These are phyloP conservation scores for Pogonomyrmex californicus DNA, from an alignment of 1,140 invertebrate genomes.

Conservation along the genomic window DNA sequence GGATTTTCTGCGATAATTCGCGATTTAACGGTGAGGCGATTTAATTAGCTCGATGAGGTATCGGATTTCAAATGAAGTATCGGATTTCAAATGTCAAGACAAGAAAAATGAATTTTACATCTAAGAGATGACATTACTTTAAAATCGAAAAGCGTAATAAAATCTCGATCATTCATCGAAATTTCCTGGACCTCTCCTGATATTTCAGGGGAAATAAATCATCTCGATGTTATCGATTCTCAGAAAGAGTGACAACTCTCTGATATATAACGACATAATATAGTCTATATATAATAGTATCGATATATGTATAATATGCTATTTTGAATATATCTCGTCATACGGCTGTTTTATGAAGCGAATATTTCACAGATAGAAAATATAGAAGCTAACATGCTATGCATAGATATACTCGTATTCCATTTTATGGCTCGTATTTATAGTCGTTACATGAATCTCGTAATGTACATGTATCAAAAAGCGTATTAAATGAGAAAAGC, in stretches of 20 bases:
- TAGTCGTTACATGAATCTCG: not conserved
- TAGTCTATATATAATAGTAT: not conserved
- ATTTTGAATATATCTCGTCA: conserved; percentile 30
- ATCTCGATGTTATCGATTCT: conserved; percentile 26
- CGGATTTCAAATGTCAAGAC: not conserved
- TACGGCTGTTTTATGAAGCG: not conserved
- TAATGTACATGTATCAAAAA: not conserved
- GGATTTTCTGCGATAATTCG: not conserved
- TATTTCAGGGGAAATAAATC: conserved; percentile 23
- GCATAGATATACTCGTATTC: not conserved
- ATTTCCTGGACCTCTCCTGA: not conserved
- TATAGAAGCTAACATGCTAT: conserved; percentile 3
- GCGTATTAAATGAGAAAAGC: not conserved
- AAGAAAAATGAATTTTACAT: conserved; percentile 8
- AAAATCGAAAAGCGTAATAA: not conserved
- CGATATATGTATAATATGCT: conserved; percentile 30
- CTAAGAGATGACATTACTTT: not conserved
- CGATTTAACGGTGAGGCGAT: not conserved
- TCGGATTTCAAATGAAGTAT: conserved; percentile 10
- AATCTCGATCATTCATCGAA: conserved; percentile 29
- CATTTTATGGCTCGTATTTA: not conserved
- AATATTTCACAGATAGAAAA: conserved; percentile 38
- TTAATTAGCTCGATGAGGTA: conserved; percentile 22
- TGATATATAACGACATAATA: conserved; percentile 32
- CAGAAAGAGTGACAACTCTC: conserved; percentile 35